Conservation (phyloP, 2,797 vertebrate genomes). For the Acipenser ruthenus region DNA sequence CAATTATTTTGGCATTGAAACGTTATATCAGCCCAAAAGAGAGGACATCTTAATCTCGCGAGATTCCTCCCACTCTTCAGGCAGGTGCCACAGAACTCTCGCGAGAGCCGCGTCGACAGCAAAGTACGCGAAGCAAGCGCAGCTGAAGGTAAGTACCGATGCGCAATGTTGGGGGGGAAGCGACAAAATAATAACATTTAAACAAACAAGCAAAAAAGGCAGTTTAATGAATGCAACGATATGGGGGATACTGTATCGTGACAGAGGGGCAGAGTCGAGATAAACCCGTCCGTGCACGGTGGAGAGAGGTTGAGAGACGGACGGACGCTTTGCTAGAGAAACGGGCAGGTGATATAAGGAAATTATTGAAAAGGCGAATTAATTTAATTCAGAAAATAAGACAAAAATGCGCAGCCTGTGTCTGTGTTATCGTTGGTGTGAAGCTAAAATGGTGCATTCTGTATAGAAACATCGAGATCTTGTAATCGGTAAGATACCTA, state of each 20-base stretch:
- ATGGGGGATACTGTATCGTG: constrained; percentile 43
- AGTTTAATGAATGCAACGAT: constrained; percentile 40
- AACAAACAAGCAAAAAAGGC: constrained; percentile 23
- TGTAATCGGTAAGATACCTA: neutral
- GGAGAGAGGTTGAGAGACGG: constrained; percentile 38
- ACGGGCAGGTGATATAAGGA: neutral
- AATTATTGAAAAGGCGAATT: neutral
- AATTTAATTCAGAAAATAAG: neutral
- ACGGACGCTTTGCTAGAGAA: too few species aligned
- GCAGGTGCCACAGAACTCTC: too few species aligned
- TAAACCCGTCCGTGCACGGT: constrained; percentile 30
- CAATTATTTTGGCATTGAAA: too few species aligned
- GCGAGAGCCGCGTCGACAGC: too few species aligned
- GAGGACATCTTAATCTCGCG: too few species aligned
- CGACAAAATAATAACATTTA: too few species aligned
- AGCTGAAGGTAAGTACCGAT: too few species aligned
- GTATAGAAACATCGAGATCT: neutral
- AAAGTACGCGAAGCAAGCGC: too few species aligned
- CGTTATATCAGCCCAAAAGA: neutral
- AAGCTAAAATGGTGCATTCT: neutral
- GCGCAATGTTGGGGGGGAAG: too few species aligned
- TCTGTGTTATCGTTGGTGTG: neutral
- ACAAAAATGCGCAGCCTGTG: neutral
- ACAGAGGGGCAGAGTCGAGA: constrained; percentile 29
- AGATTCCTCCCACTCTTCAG: too few species aligned